Evolutionary conservation across 2,888 invertebrate species (phyloP).

Genomic region (Clivina fossor): DNA sequence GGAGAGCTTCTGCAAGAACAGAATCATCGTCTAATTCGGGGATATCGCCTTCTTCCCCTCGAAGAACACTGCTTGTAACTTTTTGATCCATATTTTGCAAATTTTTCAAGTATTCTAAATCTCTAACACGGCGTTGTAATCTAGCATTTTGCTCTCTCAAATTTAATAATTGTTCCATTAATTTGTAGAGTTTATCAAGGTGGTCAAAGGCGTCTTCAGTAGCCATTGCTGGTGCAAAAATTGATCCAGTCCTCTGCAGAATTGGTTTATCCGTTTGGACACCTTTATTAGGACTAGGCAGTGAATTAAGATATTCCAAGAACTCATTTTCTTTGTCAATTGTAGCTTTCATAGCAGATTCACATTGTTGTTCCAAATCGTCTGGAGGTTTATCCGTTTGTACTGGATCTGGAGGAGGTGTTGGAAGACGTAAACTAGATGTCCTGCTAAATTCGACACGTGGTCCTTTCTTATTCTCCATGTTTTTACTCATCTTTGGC

Average conservation of each 20-base stretch:
- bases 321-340: conserved; percentile 52
- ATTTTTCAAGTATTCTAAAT: conserved; percentile 71
- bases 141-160: conserved; percentile 72
- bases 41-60: conserved; percentile 54
- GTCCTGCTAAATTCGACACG: conserved; percentile 39
- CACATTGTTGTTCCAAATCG: conserved; percentile 14
- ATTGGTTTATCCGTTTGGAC: conserved; percentile 21
- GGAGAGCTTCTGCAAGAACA: conserved; percentile 62
- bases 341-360: conserved; percentile 32
- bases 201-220: conserved; percentile 74
- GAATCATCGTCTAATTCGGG: conserved; percentile 65
- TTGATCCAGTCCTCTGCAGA: conserved; percentile 54
- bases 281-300: conserved; percentile 44
- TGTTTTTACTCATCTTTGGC: conserved; percentile 14
- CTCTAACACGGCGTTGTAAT: conserved; percentile 67
- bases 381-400: conserved; percentile 4
- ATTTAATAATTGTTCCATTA: conserved; percentile 75
- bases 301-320: conserved; percentile 53
- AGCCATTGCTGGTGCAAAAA: conserved; percentile 60
- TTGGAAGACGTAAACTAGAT: conserved; percentile 49
- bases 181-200: conserved; percentile 72
- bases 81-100: conserved; percentile 61
- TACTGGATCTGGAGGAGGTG: conserved; percentile 56
- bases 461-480: conserved; percentile 7
- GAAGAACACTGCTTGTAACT: conserved; percentile 35